These are phyloP conservation scores for Sepioteuthis lessoniana DNA, from an alignment of 2,888 invertebrate genomes.

Conservation along the genomic window DNA sequence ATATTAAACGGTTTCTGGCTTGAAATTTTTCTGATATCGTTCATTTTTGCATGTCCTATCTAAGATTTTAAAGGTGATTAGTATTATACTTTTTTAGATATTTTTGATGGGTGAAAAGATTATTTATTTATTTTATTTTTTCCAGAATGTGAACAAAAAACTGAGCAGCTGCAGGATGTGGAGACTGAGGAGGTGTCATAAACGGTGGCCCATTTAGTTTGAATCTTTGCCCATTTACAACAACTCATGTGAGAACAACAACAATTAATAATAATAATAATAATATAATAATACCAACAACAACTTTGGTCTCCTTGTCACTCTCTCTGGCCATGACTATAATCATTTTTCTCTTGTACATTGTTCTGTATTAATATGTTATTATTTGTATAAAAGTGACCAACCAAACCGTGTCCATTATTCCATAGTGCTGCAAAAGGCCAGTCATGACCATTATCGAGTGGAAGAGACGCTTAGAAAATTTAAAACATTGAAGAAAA, in stretches of 20 bases:
- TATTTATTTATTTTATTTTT: not conserved
- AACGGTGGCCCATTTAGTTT: constrained; percentile 46
- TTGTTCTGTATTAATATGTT: constrained; percentile 49
- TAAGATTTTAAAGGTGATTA: no score
- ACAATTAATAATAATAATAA: not conserved
- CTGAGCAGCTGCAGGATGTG: constrained; percentile 36
- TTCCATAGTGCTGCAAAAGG: constrained; percentile 46
- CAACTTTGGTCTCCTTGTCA: constrained; percentile 42
- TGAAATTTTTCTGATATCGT: no score
- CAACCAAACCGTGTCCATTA: constrained; percentile 48
- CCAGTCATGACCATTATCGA: constrained; percentile 46
- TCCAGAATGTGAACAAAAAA: constrained; percentile 43
- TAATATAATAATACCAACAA: constrained; percentile 45
- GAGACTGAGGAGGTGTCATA: constrained; percentile 46
- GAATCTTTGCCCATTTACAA: constrained; percentile 45
- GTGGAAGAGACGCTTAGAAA: not conserved
- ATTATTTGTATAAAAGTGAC: constrained; percentile 49
- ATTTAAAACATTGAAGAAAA: not conserved
- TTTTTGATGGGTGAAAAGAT: no score
- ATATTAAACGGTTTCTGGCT: no score
- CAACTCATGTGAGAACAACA: constrained; percentile 37
- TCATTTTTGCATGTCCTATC: no score
- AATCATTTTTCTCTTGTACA: constrained; percentile 48
- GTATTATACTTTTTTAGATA: no score
- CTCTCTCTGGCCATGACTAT: constrained; percentile 48